Conservation (phyloP, 2,888 invertebrate genomes). For the Pogonocherus hispidulus region DNA sequence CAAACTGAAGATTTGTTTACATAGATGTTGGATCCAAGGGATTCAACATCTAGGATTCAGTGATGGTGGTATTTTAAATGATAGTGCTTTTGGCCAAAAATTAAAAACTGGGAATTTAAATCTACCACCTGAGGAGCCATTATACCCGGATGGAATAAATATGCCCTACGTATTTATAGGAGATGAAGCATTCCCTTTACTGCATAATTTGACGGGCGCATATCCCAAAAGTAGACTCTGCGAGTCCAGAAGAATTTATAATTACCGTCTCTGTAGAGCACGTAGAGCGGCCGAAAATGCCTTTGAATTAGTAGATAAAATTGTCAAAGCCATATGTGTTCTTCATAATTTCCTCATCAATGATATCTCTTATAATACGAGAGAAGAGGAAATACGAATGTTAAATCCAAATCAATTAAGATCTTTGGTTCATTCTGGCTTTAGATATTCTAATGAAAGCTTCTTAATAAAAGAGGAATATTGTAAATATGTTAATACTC, state of each 20-base stretch:
- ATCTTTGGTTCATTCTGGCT: constrained; percentile 30
- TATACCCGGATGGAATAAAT: constrained; percentile 3
- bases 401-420: constrained; percentile 24
- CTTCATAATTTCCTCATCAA: constrained; percentile 30
- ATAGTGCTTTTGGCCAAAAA: constrained; percentile 23
- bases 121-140: constrained; percentile 21
- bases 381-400: constrained; percentile 17
- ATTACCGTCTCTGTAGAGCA: constrained; percentile 43
- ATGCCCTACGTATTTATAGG: constrained; percentile 36
- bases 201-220: constrained; percentile 31
- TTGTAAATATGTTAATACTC: constrained; percentile 27
- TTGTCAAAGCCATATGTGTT: constrained; percentile 28
- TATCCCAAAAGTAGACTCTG: constrained; percentile 23
- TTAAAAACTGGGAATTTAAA: constrained; percentile 14
- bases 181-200: constrained; percentile 24
- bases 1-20: constrained; percentile 20
- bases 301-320: constrained; percentile 32
- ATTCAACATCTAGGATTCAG: no score
- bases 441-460: constrained; percentile 27
- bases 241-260: constrained; percentile 43
- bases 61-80: constrained; percentile 26
- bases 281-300: constrained; percentile 39
- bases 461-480: constrained; percentile 28
- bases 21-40: constrained; percentile 25
- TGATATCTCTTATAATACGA: constrained; percentile 23